Base-by-base conservation (phyloP, 2,113 vertebrate species). In the Patagioenas fasciata region DNA sequence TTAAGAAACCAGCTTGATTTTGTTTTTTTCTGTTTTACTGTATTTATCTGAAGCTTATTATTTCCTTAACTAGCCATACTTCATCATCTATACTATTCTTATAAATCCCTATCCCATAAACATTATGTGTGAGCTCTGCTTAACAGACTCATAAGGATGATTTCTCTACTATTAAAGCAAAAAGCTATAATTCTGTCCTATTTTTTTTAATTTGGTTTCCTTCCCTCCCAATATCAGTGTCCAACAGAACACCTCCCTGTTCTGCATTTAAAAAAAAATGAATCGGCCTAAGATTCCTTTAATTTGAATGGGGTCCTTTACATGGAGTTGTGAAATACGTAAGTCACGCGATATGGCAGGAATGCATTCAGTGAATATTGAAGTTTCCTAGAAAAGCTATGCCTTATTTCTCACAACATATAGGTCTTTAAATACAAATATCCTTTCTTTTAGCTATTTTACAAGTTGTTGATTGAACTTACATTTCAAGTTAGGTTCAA, bases 311-410 rank as follows among this genome's bases (percentile, higher is more conserved):
- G 10, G 25, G 44, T 47, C 29, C 24, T 16, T 51, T 71, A 29
- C 3, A 81, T 2, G 10, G 15, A 66, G 25, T 47, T 25, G 19
- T 81, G 34, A 89, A 80, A 73, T 50, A 67, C 0, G 0, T 42
- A 64, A 66, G 61, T 70, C 4, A 1, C 11, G 28, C 2, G 1
- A 4, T 69, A 62, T 12, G 34, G 74, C 64, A 80, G 36, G 53
- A 86, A 74, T 21, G 34, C 31, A 61, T 15, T 56, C 13, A 50
- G 23, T 44, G 54, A 80, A 61, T 66, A 58, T 18, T 72, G 67
- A 81, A 82, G 50, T 20, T 78, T 64, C 26, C 25, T 60, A 81
- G 19, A 91, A 95, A 92, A 86, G 14, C 15, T 78, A 14, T 7
- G 90, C n/a, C 66, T 91, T 64, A 32, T 78, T 93, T 92, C 25